Conservation (phyloP, 1,140 invertebrate species). For the Alviniconcha marisindica region DNA sequence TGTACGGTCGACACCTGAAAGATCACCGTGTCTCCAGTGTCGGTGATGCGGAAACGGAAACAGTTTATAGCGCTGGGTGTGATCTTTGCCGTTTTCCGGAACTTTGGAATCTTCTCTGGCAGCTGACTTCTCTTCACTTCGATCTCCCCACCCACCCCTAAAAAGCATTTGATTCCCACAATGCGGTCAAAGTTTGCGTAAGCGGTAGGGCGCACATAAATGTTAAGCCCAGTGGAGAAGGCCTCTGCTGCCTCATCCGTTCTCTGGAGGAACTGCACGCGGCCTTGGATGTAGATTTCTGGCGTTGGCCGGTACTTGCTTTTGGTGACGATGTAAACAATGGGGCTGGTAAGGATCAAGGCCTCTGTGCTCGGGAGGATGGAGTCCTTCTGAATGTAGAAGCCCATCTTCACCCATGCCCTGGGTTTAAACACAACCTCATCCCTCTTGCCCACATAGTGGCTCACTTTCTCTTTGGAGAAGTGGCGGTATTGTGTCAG, state of each 20-base stretch:
- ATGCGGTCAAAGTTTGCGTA: conserved; percentile 69
- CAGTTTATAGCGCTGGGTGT: conserved; percentile 64
- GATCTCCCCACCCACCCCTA: conserved; percentile 65
- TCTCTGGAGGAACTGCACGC: conserved; percentile 66
- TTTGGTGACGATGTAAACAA: conserved; percentile 67
- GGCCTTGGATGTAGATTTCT: conserved; percentile 58
- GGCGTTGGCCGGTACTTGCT: conserved; percentile 58
- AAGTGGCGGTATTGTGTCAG: conserved; percentile 60
- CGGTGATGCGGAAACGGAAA: conserved; percentile 64
- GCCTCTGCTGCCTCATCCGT: conserved; percentile 51
- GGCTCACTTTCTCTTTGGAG: conserved; percentile 59
- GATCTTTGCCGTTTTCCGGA: conserved; percentile 56
- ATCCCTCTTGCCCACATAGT: conserved; percentile 60
- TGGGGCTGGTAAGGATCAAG: conserved; percentile 61
- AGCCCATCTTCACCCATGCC: conserved; percentile 72
- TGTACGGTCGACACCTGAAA: conserved; percentile 63
- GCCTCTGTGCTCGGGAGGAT: conserved; percentile 69
- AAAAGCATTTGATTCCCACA: conserved; percentile 66
- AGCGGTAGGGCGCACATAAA: conserved; percentile 61
- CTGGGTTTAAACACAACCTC: conserved; percentile 63
- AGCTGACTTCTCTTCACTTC: conserved; percentile 60
- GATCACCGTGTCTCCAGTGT: conserved; percentile 55
- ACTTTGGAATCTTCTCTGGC: conserved; percentile 42
- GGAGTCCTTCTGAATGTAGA: conserved; percentile 67
- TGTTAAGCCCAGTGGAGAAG: conserved; percentile 64